These are phyloP conservation scores for Cephus rjabovi DNA, from an alignment of 2,888 invertebrate species.

Conservation along the genomic window DNA sequence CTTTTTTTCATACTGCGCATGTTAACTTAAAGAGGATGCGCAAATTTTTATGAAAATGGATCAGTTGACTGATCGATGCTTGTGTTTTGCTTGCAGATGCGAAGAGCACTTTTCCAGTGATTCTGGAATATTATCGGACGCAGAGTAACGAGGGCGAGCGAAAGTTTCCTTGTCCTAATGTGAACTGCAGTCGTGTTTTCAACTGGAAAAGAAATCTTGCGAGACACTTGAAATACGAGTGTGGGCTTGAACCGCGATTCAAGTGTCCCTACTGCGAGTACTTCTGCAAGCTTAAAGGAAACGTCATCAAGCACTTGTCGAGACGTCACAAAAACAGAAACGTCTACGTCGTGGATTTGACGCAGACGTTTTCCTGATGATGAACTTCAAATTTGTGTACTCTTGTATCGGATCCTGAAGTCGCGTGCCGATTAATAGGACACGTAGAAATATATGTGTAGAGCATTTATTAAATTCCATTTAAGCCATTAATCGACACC, in stretches of 20 bases:
- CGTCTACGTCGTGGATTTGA: conserved; percentile 19
- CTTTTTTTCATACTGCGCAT: background rate
- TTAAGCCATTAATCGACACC: background rate
- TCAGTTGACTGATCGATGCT: background rate
- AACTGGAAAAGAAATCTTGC: conserved; percentile 41
- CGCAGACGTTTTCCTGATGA: background rate
- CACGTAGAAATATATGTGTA: conserved; percentile 12
- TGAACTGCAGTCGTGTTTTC: conserved; percentile 42
- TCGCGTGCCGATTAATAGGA: conserved; percentile 7
- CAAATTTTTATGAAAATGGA: background rate
- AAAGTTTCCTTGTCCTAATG: conserved; percentile 50
- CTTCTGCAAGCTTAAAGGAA: conserved; percentile 45
- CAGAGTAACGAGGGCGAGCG: background rate
- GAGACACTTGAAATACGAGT: conserved; percentile 70
- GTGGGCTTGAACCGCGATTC: conserved; percentile 66
- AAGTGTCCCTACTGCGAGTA: conserved; percentile 49
- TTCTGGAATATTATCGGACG: background rate
- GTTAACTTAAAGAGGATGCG: background rate
- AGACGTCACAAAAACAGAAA: conserved; percentile 15
- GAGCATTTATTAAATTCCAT: background rate
- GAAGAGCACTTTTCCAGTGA: background rate
- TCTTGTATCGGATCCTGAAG: background rate
- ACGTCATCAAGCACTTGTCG: conserved; percentile 42
- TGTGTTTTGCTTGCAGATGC: conserved; percentile 4
- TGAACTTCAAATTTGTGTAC: background rate